Evolutionary conservation across 2,113 vertebrate species (phyloP), one percentile per base, ranked within the genome.

Genomic region (Arizona elegans): DNA sequence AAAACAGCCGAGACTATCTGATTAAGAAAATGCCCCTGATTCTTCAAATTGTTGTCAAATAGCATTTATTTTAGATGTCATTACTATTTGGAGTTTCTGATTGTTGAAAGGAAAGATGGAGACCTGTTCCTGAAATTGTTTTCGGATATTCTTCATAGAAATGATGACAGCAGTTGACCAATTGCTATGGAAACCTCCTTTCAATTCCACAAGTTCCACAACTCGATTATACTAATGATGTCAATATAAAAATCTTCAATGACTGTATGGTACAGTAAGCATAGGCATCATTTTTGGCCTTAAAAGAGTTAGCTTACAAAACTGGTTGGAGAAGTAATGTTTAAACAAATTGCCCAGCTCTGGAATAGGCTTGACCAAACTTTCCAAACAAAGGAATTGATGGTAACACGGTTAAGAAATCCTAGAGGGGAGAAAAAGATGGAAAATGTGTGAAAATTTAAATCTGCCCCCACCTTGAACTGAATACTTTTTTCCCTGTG

Each of bases 351-450:
- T 98, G 95, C 26, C 98, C 98, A 95, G 97, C 86, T 93, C 97
- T 98, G 93, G 98, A 98, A 95, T 98, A 98, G 19, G 96, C 94
- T 95, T 97, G 97, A 94, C 98, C 98, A 95, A 97, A 98, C 91
- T 97, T 98, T 52, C 98, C 97, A 3, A 98, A 98, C 92, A 98
- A 95, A n/a, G 94, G 93, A 95, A 98, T 97, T 0, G 98, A 96
- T 90, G 98, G 96, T 55, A 98, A 96, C 47, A 97, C 93, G 1
- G 97, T 98, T 95, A 97, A 97, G 95, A 98, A 98, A 88, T 98
- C 97, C 98, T 99, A 97, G 93, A 97, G 86, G 89, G 96, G 95
- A 88, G 96, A 23, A 95, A 92, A 92, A 89, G 33, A 56, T 13
- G 7, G 21, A 90, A 89, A 92, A 47, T 0, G 93, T 90, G 93